Conservation (phyloP, 2,888 invertebrate species). For the Elysia crispata region DNA sequence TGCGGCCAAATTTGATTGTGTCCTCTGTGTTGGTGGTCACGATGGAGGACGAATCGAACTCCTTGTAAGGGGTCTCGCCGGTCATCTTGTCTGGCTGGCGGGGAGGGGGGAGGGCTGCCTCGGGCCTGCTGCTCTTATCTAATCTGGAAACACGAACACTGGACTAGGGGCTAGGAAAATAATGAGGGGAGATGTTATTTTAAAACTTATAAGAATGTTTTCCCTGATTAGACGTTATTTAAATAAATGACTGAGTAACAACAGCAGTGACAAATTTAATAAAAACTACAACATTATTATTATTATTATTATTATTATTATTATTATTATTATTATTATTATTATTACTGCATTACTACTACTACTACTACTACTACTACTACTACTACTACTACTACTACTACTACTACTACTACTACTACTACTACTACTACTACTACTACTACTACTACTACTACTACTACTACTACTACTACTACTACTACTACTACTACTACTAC, state of each 20-base stretch:
- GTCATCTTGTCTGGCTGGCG: conserved; percentile 2
- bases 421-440: conserved; percentile 39
- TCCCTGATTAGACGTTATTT: no score
- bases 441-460: conserved; percentile 42
- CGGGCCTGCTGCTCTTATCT: neutral
- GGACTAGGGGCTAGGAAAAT: neutral
- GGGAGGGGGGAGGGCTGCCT: no score
- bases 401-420: conserved; percentile 45
- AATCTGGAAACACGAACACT: neutral
- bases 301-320: no score
- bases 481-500: conserved; percentile 34
- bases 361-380: conserved; percentile 38
- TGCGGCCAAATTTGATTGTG: conserved; percentile 4
- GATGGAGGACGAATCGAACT: conserved; percentile 38
- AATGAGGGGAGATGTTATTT: no score
- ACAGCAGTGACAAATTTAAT: no score
- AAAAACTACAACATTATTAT: no score
- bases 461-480: conserved; percentile 36
- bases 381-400: conserved; percentile 34
- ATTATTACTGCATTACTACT: no score
- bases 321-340: no score
- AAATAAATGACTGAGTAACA: no score
- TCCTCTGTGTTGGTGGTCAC: neutral
- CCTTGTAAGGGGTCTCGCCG: conserved; percentile 18
- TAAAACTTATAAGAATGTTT: no score